Percentiles rank a stretch among this genome's conserved stretches.
Evolutionary conservation across 2,113 vertebrate species (phyloP).

Genomic region (Dicerorhinus sumatrensis): DNA sequence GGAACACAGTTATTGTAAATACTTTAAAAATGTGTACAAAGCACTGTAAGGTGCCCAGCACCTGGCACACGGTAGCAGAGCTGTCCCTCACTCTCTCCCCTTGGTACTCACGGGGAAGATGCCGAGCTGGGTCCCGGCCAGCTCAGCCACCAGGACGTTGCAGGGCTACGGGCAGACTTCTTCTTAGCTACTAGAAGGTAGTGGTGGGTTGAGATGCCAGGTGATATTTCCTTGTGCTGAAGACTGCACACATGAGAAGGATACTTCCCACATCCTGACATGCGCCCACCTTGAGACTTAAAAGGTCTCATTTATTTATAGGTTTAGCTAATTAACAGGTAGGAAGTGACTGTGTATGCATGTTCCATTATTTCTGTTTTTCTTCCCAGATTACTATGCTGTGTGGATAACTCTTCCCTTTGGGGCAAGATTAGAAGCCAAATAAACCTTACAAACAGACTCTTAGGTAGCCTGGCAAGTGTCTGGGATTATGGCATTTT

Average conservation of each 20-base stretch:
- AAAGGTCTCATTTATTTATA: not conserved
- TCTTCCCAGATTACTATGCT: not conserved
- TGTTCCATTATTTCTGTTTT: not conserved
- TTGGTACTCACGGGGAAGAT: not conserved
- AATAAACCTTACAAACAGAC: not conserved
- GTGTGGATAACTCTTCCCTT: not conserved
- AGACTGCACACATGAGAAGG: not conserved
- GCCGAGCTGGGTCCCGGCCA: not conserved
- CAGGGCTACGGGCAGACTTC: not conserved
- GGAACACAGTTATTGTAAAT: not conserved
- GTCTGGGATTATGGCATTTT: not conserved
- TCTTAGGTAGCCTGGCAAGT: not conserved
- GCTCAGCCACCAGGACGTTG: not conserved
- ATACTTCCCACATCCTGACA: not conserved
- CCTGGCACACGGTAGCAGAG: not conserved
- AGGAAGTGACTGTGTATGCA: rapidly evolving
- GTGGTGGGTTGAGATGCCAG: not conserved
- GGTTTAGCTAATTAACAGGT: not conserved
- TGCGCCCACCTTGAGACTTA: not conserved
- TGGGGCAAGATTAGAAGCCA: not conserved
- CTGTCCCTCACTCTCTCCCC: too few species aligned
- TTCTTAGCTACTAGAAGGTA: not conserved
- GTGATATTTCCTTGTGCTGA: not conserved
- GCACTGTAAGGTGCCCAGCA: too few species aligned
- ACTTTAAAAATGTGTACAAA: not conserved